A percentile compares a stretch with the other conserved stretches of the same genome.
Conservation (phyloP, 2,888 invertebrate genomes). For the Tetragnatha montana region DNA sequence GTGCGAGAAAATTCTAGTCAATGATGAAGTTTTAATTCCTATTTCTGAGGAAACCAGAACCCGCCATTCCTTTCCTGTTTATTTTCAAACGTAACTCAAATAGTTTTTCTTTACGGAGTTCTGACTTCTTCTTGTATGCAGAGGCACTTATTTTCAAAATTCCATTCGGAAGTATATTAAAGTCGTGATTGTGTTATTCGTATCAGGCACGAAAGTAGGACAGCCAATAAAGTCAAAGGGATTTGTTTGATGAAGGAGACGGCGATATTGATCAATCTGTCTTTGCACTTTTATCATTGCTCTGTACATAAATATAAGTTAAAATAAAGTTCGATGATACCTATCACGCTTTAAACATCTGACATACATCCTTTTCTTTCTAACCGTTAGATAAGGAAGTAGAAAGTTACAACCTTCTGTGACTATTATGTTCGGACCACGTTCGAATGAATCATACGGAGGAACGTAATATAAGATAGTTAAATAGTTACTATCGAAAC, state of each 20-base stretch:
- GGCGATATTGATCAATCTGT: slow-evolving; percentile 31
- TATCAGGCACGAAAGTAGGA: slow-evolving; percentile 9
- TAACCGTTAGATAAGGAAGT: slow-evolving; percentile 11
- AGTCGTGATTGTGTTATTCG: slow-evolving; percentile 1
- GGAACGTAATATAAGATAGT: neutral
- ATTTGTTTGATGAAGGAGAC: slow-evolving; percentile 7
- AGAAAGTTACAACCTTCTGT: neutral
- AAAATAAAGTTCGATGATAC: slow-evolving; percentile 42
- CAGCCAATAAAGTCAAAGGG: slow-evolving; percentile 4
- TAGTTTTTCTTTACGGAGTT: neutral
- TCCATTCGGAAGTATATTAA: neutral
- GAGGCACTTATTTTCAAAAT: neutral
- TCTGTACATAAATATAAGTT: neutral
- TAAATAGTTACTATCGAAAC: too few relatives aligned
- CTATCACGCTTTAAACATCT: slow-evolving; percentile 1
- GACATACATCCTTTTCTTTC: slow-evolving; percentile 17
- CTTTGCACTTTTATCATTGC: slow-evolving; percentile 5
- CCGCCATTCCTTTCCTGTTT: neutral
- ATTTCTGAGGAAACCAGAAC: neutral
- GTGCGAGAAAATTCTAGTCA: too few relatives aligned
- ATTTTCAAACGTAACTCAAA: neutral
- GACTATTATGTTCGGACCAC: neutral
- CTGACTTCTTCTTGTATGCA: neutral
- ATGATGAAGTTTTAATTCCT: too few relatives aligned
- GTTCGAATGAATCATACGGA: neutral